A percentile compares a stretch with the other conserved stretches of the same genome.
Evolutionary conservation across 1,140 invertebrate genomes (phyloP).

Genomic region (Maniola jurtina): DNA sequence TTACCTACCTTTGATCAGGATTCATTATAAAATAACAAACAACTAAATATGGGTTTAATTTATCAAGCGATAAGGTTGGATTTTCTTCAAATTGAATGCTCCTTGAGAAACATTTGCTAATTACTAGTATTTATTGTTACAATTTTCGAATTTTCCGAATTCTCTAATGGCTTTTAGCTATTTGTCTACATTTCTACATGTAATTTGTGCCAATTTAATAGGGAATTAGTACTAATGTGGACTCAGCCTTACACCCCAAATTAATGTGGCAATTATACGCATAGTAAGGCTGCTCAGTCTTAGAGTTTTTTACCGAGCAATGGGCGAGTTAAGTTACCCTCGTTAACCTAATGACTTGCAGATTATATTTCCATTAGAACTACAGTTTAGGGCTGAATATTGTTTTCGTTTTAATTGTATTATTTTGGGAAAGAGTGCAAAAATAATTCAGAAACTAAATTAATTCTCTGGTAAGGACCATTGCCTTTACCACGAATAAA

Average conservation of each 20-base stretch:
- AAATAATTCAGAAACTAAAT: neutral
- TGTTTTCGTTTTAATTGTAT: constrained; percentile 7
- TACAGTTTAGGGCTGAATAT: neutral
- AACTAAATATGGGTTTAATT: too few relatives aligned
- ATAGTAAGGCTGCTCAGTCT: neutral
- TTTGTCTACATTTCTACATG: neutral
- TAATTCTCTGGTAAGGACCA: too few relatives aligned
- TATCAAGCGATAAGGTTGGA: too few relatives aligned
- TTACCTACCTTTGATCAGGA: too few relatives aligned
- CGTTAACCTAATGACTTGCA: constrained; percentile 37
- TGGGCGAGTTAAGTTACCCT: constrained; percentile 20
- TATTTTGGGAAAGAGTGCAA: constrained; percentile 6
- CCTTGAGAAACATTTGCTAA: too few relatives aligned
- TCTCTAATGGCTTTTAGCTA: neutral
- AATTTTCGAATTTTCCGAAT: neutral
- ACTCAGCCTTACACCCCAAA: neutral
- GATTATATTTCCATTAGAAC: constrained; percentile 26
- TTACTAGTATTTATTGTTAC: neutral
- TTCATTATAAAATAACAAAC: too few relatives aligned
- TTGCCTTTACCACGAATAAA: too few relatives aligned
- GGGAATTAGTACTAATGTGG: neutral
- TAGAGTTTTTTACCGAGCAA: constrained; percentile 22
- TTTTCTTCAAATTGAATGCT: too few relatives aligned
- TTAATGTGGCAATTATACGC: neutral
- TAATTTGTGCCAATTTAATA: neutral